Evolutionary conservation across 2,888 invertebrate genomes (phyloP), one percentile per base, ranked within the genome.

Genomic region (Autographa gamma): DNA sequence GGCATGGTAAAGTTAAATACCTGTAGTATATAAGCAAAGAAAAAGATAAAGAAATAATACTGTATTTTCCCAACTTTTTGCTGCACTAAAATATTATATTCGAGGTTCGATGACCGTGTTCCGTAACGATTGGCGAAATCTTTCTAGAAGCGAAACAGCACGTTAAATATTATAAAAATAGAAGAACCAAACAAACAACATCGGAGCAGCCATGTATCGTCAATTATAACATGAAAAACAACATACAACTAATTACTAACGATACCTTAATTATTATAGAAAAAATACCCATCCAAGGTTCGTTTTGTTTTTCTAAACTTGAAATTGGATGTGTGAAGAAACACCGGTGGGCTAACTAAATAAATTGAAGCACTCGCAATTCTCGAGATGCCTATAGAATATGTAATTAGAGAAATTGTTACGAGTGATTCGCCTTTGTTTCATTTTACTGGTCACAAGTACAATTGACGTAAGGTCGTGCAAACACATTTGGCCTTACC

Each of bases 321-420:
- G 16, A 31, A 31, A 59, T 59, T 59, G 14, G 6, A 31, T 32
- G 8, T 11, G 31, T 19, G 63, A 19, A 52, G 56, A 67, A 70
- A 70, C 38, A 66, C 63, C 34, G 61, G 61, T 66, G 52, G 59
- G 63, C 25, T 25, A 66, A 64, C 9, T 60, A 68, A 69, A 67
- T 68, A 66, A 71, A 66, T 65, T 66, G 66, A 71, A 63, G 60
- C 71, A 68, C 65, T 69, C 65, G 64, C 69, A 64, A 79, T 60
- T 65, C 69, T 61, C 60, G 32, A 66, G 19, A 79, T 79, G 81
- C 66, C 63, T 11, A 69, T 69, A 11, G 88, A 86, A 88, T 88
- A 74, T 70, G 14, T 80, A 85, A 89, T 84, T 76, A 83, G 85
- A 87, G 86, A 89, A 88, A 86, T 82, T 82, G 77, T 69, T n/a